Base-by-base conservation (phyloP, 2,113 vertebrate genomes). In the Gobius niger region DNA sequence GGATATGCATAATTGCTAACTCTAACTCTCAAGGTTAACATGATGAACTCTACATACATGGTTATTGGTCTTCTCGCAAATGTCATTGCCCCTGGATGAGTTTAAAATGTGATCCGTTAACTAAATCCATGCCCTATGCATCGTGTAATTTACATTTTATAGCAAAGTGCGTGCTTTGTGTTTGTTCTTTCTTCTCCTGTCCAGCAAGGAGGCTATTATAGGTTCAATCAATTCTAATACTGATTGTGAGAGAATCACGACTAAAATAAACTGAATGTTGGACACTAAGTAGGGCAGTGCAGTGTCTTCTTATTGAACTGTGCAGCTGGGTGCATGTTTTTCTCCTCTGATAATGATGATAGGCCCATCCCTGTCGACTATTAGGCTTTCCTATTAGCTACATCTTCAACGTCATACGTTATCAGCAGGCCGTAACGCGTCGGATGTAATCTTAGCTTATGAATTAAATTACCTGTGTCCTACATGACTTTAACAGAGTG, bases 391-490 rank as follows among this genome's bases (percentile, higher is more conserved):
- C 75, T 82, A 87, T 90, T 86, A 89, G 87, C 75, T 3, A 70
- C 87, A 87, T 77, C 76, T 88, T 81, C 82, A 88, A 88, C 86
- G 89, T 85, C 76, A 82, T 88, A 82, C 76, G 86, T 90, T 85
- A 89, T 89, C 88, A 89, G 89, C 88, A 87, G 68, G 73, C 81
- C 75, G 73, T 86, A 83, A 83, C 78, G 82, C 76, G 70, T 83
- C 41, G 10, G 72, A 87, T 88, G 82, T 85, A 85, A 89, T 88
- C 84, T 84, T 68, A 73, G 73, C 15, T 88, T 88, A 89, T 90
- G 83, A 89, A 89, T 90, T 84, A 79, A 88, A 91, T 90, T 87
- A 88, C 87, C 83, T 89, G 87, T 83, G 85, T 88, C 82, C 79
- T 87, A 86, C 82, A 88, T 84, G 83, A 84, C 81, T 87, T 87